Conservation (phyloP, 23 tunicate genomes). For the Aplidium turbinatum region DNA sequence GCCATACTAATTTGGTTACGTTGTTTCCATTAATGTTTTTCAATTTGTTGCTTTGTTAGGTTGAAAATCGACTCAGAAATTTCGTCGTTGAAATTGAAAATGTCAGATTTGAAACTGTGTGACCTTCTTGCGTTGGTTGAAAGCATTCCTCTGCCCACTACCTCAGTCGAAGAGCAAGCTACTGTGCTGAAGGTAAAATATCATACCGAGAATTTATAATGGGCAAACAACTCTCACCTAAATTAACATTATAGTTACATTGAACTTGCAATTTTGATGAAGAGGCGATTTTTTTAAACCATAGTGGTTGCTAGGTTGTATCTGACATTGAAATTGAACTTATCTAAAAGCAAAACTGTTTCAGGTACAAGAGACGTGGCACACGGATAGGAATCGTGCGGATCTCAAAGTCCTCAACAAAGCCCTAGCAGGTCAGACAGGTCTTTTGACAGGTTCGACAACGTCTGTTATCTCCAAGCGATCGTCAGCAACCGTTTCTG, state of each 20-base stretch:
- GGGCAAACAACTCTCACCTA: no score
- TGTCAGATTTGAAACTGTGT: conserved; percentile 59
- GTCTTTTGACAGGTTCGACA: neutral
- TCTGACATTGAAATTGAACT: no score
- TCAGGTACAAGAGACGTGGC: conserved; percentile 23
- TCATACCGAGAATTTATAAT: no score
- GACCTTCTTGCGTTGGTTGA: conserved; percentile 41
- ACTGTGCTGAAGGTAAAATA: conserved; percentile 25
- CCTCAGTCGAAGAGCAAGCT: conserved; percentile 18
- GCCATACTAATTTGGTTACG: no score
- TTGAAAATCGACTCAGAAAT: conserved; percentile 57
- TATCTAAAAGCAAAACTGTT: no score
- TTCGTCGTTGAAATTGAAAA: conserved; percentile 41
- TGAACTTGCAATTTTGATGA: no score
- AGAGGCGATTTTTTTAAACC: no score
- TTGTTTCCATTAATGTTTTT: neutral
- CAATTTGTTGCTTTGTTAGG: conserved; percentile 5
- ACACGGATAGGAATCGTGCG: neutral
- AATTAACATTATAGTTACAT: no score
- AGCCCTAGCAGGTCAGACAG: neutral
- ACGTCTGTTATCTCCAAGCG: neutral
- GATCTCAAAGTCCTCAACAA: conserved; percentile 13
- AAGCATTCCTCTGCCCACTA: conserved; percentile 70
- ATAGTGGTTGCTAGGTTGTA: no score
- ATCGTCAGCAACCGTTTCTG: conserved; percentile 6